A percentile compares a stretch with the other conserved stretches of the same genome.
phyloP scores from a whole-genome alignment of 2,888 invertebrate genomes.

The Platerodrilus igneus region DNA sequence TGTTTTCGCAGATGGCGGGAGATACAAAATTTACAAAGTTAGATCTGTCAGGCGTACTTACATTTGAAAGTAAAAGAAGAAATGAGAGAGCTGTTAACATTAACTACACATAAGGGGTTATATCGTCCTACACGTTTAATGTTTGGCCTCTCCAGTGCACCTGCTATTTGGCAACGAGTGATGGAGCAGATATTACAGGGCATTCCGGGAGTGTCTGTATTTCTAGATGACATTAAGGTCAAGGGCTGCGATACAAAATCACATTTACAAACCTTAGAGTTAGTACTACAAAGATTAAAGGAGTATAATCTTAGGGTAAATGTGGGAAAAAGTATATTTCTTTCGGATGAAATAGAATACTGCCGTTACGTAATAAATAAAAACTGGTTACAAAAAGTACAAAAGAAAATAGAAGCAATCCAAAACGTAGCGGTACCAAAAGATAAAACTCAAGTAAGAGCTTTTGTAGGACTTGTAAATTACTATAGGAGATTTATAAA shows the following conservation, averaged over 20 bases:
- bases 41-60: constrained; percentile 6
- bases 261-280: not conserved
- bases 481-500: constrained; percentile 9
- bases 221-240: constrained; percentile 7
- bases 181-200: too few relatives aligned
- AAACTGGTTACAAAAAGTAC: too few relatives aligned
- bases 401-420: constrained; percentile 5
- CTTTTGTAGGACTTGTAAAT: constrained; percentile 7
- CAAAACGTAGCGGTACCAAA: not conserved
- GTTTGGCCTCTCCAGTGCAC: not conserved
- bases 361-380: too few relatives aligned
- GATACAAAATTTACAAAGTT: constrained; percentile 6
- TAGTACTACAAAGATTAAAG: not conserved
- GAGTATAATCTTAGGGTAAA: too few relatives aligned
- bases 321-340: too few relatives aligned
- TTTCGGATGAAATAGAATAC: constrained; percentile 8
- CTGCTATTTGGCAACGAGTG: constrained; percentile 6
- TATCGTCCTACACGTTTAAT: constrained; percentile 5
- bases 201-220: not conserved
- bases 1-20: not conserved
- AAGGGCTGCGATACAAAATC: not conserved
- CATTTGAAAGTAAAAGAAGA: constrained; percentile 5
- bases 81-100: constrained; percentile 1
- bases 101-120: constrained; percentile 8
- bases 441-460: constrained; percentile 7